Conservation (phyloP, 2,888 invertebrate genomes). For the Conomelus anceps region DNA sequence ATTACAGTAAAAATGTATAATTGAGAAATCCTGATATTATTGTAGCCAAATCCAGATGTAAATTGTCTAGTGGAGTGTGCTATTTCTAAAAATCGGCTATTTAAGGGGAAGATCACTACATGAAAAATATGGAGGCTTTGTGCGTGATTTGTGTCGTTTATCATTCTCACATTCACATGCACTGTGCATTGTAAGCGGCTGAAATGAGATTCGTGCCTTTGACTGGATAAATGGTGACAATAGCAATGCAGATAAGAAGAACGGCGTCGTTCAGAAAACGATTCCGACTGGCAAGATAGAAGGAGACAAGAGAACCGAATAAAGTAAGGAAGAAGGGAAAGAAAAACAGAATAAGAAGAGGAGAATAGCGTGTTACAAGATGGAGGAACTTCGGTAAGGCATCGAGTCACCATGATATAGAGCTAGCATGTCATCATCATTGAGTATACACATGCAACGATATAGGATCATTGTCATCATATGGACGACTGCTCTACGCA, state of each 20-base stretch:
- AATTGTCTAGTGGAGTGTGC: too few species aligned
- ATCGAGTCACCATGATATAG: not conserved
- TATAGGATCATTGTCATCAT: not conserved
- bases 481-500: not conserved
- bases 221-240: not conserved
- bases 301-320: not conserved
- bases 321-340: too few species aligned
- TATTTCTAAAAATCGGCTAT: not conserved
- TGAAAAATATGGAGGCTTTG: not conserved
- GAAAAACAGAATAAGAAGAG: not conserved
- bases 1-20: too few species aligned
- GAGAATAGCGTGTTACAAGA: not conserved
- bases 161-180: not conserved
- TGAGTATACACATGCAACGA: not conserved
- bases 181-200: not conserved
- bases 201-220: not conserved
- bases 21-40: too few species aligned
- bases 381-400: not conserved
- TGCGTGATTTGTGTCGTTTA: not conserved
- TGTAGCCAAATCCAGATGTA: not conserved
- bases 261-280: not conserved
- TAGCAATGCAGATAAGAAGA: not conserved
- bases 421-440: not conserved
- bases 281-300: not conserved
- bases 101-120: not conserved